phyloP scores from a whole-genome alignment of 2,888 invertebrate genomes.

The Mesoligia furuncula region DNA sequence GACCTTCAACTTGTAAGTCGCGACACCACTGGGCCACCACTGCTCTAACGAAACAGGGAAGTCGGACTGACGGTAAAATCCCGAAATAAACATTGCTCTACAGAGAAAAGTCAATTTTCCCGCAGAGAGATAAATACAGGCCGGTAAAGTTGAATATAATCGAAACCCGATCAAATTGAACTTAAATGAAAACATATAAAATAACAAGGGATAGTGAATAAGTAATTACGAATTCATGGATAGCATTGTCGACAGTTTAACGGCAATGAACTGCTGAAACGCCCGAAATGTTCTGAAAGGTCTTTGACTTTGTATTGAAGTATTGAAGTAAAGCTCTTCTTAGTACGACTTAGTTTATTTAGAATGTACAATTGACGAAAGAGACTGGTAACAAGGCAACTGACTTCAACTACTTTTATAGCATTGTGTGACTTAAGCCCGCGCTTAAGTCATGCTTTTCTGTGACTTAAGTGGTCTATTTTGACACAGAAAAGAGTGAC shows the following conservation, averaged over 20 bases:
- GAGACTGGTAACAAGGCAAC: background rate
- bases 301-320: background rate
- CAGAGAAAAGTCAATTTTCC: too few relatives aligned
- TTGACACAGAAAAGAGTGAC: too few relatives aligned
- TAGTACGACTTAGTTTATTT: conserved; percentile 33
- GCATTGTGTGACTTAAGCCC: too few relatives aligned
- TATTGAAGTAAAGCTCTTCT: conserved; percentile 20
- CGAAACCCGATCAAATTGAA: background rate
- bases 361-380: conserved; percentile 18
- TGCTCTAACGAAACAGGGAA: background rate
- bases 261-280: conserved; percentile 17
- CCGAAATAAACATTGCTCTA: background rate
- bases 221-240: conserved; percentile 31
- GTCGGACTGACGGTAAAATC: background rate
- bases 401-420: background rate
- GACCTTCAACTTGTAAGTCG: too few relatives aligned
- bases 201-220: conserved; percentile 10
- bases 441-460: too few relatives aligned
- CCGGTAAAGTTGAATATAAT: background rate
- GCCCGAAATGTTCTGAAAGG: conserved; percentile 7
- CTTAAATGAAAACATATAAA: conserved; percentile 13
- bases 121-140: background rate
- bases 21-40: background rate
- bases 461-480: too few relatives aligned
- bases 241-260: conserved; percentile 9